Percentiles rank a stretch among this genome's conserved stretches.
phyloP scores from a whole-genome alignment of 2,113 vertebrate genomes.

The Podarcis cretensis region DNA sequence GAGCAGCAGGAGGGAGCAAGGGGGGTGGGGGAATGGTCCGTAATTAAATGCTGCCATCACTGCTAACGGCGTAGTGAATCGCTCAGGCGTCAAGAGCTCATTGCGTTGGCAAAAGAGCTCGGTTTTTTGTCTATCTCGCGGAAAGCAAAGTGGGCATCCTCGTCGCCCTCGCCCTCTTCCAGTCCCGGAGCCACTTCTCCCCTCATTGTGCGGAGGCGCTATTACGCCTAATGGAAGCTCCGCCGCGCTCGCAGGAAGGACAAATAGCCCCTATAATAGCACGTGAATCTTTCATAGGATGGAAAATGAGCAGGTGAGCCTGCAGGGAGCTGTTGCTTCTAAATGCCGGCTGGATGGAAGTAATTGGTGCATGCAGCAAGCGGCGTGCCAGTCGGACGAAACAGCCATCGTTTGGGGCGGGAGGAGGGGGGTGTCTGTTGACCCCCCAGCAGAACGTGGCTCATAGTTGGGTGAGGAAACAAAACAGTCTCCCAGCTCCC shows the following conservation, averaged over 20 bases:
- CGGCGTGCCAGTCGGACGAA: background rate
- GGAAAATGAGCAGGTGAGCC: slow-evolving; percentile 36
- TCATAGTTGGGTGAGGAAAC: background rate
- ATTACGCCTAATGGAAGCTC: slow-evolving; percentile 28
- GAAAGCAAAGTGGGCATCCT: slow-evolving; percentile 28
- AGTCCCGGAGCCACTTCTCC: background rate
- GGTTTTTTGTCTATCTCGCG: slow-evolving; percentile 18
- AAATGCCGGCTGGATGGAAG: background rate
- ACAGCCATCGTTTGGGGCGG: background rate
- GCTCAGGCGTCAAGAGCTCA: slow-evolving; percentile 26
- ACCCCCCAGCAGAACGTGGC: background rate
- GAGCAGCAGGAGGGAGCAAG: slow-evolving; percentile 47
- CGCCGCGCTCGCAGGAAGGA: background rate
- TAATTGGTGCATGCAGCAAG: slow-evolving; percentile 1
- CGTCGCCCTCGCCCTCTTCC: background rate
- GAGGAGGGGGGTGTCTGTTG: background rate
- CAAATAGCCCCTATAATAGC: slow-evolving; percentile 32
- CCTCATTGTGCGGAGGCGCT: slow-evolving; percentile 7
- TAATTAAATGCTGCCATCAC: slow-evolving; percentile 66
- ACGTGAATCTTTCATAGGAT: background rate
- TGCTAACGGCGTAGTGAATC: slow-evolving; percentile 47
- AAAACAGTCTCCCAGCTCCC: rapidly evolving
- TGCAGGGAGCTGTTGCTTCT: slow-evolving; percentile 34
- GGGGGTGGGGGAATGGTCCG: background rate
- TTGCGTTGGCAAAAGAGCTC: slow-evolving; percentile 2